Evolutionary conservation across 2,888 invertebrate species (phyloP).

Genomic region (Ditylenchus weischeri): DNA sequence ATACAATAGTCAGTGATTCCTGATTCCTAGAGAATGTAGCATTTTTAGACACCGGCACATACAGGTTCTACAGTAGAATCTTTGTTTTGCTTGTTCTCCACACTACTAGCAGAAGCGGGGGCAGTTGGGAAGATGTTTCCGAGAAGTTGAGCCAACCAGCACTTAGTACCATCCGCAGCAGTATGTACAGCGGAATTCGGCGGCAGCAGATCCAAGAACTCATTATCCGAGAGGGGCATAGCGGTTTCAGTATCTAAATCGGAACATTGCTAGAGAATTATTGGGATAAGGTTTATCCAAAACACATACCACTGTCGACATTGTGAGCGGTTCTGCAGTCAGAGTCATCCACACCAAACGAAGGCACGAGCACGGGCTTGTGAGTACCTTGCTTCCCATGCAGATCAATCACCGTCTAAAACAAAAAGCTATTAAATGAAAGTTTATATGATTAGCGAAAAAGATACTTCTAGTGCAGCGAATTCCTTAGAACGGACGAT

Average conservation of each 20-base stretch:
- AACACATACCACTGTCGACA: constrained; percentile 6
- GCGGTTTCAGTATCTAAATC: constrained; percentile 7
- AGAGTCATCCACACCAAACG: constrained; percentile 10
- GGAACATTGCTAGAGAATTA: neutral
- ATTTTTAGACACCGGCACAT: no score
- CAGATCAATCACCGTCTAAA: constrained; percentile 8
- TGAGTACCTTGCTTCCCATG: neutral
- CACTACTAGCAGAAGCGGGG: no score
- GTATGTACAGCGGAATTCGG: neutral
- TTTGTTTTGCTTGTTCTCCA: no score
- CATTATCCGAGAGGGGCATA: constrained; percentile 8
- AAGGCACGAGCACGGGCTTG: neutral
- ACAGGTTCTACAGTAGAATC: no score
- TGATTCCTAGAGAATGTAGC: no score
- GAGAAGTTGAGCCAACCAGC: neutral
- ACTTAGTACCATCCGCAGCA: neutral
- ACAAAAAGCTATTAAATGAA: no score
- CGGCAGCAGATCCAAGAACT: constrained; percentile 1
- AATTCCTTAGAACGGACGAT: no score
- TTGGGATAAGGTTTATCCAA: neutral
- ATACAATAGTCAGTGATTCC: no score
- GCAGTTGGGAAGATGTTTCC: no score
- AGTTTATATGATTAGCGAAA: no score
- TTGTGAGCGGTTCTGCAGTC: constrained; percentile 8
- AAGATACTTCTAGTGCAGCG: no score